Evolutionary conservation across 2,888 invertebrate genomes (phyloP).

Genomic region (Drosophila fungiperda): DNA sequence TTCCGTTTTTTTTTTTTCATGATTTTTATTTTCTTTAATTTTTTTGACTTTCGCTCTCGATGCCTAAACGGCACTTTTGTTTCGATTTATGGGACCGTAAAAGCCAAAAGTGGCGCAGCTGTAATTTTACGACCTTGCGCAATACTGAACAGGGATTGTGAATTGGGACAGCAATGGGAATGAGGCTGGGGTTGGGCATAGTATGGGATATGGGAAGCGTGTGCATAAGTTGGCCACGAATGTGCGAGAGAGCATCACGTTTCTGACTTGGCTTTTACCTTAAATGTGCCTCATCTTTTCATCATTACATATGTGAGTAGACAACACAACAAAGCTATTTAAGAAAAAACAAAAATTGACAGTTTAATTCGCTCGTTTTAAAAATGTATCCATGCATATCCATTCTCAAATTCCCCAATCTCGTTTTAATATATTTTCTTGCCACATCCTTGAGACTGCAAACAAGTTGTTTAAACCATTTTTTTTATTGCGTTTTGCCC

Average conservation of each 20-base stretch:
- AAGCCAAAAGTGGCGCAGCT: conserved; percentile 71
- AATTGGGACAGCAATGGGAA: neutral
- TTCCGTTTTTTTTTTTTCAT: conserved; percentile 15
- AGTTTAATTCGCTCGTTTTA: conserved; percentile 44
- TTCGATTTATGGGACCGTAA: conserved; percentile 75
- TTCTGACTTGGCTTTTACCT: conserved; percentile 27
- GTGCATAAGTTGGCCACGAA: conserved; percentile 42
- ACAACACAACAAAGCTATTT: conserved; percentile 12
- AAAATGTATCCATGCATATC: conserved; percentile 12
- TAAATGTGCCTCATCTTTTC: conserved; percentile 18
- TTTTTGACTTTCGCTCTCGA: conserved; percentile 46
- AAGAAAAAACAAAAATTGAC: conserved; percentile 16
- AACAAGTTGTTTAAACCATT: conserved; percentile 61
- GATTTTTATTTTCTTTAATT: conserved; percentile 14
- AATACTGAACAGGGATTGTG: conserved; percentile 22
- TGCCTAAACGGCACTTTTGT: conserved; percentile 75
- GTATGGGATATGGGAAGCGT: conserved; percentile 2
- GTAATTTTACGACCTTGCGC: conserved; percentile 67
- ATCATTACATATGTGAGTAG: conserved; percentile 35
- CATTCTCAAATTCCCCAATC: neutral
- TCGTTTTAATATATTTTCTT: conserved; percentile 3
- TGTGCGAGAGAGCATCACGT: conserved; percentile 30
- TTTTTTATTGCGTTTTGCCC: conserved; percentile 46
- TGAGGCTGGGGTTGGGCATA: neutral
- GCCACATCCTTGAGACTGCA: conserved; percentile 17